These are phyloP conservation scores for Gymnopithys bicolor DNA, from an alignment of 2,797 vertebrate genomes.

Conservation along the genomic window DNA sequence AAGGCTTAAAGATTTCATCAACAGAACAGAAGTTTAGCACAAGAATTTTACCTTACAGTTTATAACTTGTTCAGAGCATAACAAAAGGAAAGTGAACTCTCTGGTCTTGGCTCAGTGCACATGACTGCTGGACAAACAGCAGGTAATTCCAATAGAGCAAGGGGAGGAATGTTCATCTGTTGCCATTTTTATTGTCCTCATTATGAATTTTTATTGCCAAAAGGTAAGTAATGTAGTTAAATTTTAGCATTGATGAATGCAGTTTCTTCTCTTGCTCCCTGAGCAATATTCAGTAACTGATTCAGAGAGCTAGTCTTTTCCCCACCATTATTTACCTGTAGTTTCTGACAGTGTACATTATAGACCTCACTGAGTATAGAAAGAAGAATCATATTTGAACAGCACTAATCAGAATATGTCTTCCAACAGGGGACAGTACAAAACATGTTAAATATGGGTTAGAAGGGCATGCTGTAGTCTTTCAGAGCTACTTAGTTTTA, in stretches of 20 bases:
- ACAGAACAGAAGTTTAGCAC: background rate
- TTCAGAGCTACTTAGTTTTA: background rate
- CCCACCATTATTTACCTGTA: background rate
- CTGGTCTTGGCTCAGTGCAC: background rate
- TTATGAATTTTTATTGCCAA: constrained; percentile 17
- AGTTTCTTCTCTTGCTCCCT: background rate
- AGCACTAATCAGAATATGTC: background rate
- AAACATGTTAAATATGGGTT: background rate
- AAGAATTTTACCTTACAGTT: background rate
- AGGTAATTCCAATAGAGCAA: background rate
- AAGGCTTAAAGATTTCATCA: background rate
- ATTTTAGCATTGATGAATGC: constrained; percentile 44
- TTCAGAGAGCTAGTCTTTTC: background rate
- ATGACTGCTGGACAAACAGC: constrained; percentile 14
- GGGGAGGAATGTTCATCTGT: background rate
- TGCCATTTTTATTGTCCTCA: constrained; percentile 16
- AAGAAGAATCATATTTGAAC: background rate
- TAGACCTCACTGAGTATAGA: background rate
- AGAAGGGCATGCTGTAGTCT: background rate
- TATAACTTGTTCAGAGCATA: background rate
- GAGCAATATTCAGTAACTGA: background rate
- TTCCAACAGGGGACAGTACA: background rate
- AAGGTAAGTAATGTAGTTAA: constrained; percentile 49
- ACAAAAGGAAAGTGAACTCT: background rate
- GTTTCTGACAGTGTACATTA: background rate